Evolutionary conservation across 2,113 vertebrate genomes (phyloP).

Genomic region (Promerops cafer): DNA sequence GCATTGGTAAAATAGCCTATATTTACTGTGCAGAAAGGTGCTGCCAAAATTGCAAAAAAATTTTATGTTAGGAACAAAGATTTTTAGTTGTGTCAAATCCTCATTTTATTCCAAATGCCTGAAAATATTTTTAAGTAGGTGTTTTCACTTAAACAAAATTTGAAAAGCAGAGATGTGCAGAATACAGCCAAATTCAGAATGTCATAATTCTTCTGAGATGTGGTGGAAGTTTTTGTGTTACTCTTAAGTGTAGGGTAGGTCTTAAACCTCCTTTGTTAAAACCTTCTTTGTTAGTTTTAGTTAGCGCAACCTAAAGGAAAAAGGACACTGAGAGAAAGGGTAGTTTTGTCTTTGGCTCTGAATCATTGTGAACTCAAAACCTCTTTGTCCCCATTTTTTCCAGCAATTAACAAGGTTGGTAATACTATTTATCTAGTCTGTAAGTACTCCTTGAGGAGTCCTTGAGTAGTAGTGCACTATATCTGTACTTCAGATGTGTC

Average conservation of each 20-base stretch:
- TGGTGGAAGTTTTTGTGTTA: background rate
- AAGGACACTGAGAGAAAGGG: background rate
- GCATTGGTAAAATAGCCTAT: background rate
- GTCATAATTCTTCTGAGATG: background rate
- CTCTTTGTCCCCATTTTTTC: background rate
- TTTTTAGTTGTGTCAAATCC: background rate
- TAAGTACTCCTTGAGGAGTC: background rate
- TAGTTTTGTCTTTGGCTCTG: background rate
- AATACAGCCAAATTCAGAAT: background rate
- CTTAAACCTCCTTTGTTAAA: background rate
- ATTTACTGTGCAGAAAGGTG: background rate
- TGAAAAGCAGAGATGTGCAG: background rate
- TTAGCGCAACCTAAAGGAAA: background rate
- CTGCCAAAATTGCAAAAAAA: background rate
- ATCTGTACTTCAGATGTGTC: background rate
- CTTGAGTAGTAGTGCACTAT: accelerated
- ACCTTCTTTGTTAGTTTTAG: background rate
- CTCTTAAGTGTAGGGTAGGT: background rate
- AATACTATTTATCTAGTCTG: background rate
- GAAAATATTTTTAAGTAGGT: background rate
- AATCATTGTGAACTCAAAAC: background rate
- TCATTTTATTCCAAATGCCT: background rate
- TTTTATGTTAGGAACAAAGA: background rate
- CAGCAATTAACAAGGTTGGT: background rate
- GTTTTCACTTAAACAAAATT: background rate